These are phyloP conservation scores for Tenthredo distinguenda DNA, from an alignment of 2,888 invertebrate species.

Conservation along the genomic window DNA sequence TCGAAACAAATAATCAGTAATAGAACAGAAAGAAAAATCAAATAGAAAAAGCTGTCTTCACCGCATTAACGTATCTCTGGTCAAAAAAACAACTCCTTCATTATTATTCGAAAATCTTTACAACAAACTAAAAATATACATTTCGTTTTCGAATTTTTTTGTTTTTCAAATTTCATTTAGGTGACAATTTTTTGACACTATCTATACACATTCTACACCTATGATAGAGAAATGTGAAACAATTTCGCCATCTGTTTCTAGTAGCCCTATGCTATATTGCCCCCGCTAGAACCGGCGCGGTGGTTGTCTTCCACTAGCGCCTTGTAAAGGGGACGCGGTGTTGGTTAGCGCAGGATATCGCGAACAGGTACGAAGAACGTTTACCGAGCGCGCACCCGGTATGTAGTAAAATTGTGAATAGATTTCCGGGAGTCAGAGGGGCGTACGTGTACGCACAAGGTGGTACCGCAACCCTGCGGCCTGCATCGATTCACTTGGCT, in stretches of 20 bases:
- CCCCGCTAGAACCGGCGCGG: background rate
- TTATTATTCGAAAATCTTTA: too few relatives aligned
- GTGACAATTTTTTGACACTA: background rate
- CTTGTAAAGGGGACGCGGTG: conserved; percentile 37
- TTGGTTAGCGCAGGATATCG: conserved; percentile 52
- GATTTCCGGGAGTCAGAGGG: conserved; percentile 51
- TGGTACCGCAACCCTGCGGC: conserved; percentile 59
- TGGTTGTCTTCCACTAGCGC: conserved; percentile 19
- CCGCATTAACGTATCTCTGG: too few relatives aligned
- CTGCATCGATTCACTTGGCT: conserved; percentile 58
- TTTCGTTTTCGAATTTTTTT: too few relatives aligned
- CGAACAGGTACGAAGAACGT: conserved; percentile 32
- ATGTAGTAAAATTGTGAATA: conserved; percentile 46
- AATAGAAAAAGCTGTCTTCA: too few relatives aligned
- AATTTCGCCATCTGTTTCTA: background rate
- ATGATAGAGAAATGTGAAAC: background rate
- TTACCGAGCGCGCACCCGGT: conserved; percentile 42
- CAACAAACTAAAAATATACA: too few relatives aligned
- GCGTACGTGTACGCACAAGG: conserved; percentile 58
- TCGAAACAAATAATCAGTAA: background rate
- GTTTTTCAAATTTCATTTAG: too few relatives aligned
- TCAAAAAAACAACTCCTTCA: too few relatives aligned
- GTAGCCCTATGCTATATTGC: background rate
- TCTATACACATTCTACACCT: background rate
- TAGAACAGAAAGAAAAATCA: too few relatives aligned